Evolutionary conservation across 2,113 vertebrate genomes (phyloP), one percentile per base, ranked within the genome.

Genomic region (Psophia crepitans): DNA sequence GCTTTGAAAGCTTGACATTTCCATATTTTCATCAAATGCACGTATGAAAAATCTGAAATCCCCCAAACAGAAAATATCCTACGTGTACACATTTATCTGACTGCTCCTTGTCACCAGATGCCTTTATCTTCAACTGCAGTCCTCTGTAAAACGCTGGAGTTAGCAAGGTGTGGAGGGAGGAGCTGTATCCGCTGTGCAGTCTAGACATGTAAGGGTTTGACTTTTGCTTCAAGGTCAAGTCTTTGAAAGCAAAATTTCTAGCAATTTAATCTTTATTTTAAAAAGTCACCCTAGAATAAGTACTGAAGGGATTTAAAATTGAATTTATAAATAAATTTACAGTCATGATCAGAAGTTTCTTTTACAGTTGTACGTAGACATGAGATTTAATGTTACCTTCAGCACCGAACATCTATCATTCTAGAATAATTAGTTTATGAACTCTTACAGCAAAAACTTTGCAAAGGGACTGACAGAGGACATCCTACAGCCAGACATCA

Each of bases 211-310:
- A 71, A 56, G 32, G 4, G 30, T 32, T 89, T 92, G 21, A 58
- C 71, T 93, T 91, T 58, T 33, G 9, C 41, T 89, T 80, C 89
- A 94, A 93, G 64, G n/a, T 84, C 51, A 87, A 64, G 6, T 60
- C 56, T 93, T 90, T 54, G 92, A 35, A 77, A 88, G 19, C 5
- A 84, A 80, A 78, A 39, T 86, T 95, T 68, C 58, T 56, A 86
- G 19, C 7, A 90, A 75, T 74, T 86, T 66, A 77, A 60, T 78
- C n/a, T 88, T 90, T 58, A 94, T 74, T 64, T 22, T 0, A 48
- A 84, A 77, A 63, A 68, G 19, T 23, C 16, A 49, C 37, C 32
- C 26, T 32, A 56, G 70, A 91, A 91, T n/a, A 83, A 74, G 58
- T 77, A 26, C 48, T 4, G 3, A 70, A 65, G 48, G 28, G 39